Conservation (phyloP, 2,888 invertebrate genomes). For the Cylloceria caligata region DNA sequence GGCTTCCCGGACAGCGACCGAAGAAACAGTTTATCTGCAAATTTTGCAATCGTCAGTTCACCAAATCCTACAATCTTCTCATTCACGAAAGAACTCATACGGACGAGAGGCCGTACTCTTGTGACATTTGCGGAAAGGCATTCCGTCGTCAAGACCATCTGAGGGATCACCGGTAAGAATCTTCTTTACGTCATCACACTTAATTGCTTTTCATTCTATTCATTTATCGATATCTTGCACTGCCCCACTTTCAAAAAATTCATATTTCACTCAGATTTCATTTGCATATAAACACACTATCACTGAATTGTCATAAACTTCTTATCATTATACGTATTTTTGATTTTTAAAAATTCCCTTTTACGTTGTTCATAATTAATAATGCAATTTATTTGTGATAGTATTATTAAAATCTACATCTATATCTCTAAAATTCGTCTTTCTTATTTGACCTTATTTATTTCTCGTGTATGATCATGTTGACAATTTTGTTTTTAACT, state of each 20-base stretch:
- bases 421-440: background rate
- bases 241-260: background rate
- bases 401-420: background rate
- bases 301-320: too few species aligned
- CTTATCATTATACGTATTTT: background rate
- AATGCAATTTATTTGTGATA: background rate
- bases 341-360: background rate
- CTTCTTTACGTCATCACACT: background rate
- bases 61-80: constrained; percentile 98
- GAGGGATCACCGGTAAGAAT: constrained; percentile 94
- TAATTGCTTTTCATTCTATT: background rate
- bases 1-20: constrained; percentile 93
- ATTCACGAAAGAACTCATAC: constrained; percentile 99
- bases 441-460: too few species aligned
- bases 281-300: too few species aligned
- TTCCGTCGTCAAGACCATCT: constrained; percentile 98
- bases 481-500: background rate
- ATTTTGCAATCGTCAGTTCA: constrained; percentile 98
- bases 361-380: too few species aligned
- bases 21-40: constrained; percentile 99
- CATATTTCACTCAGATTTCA: too few species aligned
- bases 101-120: constrained; percentile 98
- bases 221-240: background rate
- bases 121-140: constrained; percentile 99
- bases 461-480: background rate